Evolutionary conservation across 2,888 invertebrate genomes (phyloP), one percentile per base, ranked within the genome.

Genomic region (Agonopterix alstromeriana): DNA sequence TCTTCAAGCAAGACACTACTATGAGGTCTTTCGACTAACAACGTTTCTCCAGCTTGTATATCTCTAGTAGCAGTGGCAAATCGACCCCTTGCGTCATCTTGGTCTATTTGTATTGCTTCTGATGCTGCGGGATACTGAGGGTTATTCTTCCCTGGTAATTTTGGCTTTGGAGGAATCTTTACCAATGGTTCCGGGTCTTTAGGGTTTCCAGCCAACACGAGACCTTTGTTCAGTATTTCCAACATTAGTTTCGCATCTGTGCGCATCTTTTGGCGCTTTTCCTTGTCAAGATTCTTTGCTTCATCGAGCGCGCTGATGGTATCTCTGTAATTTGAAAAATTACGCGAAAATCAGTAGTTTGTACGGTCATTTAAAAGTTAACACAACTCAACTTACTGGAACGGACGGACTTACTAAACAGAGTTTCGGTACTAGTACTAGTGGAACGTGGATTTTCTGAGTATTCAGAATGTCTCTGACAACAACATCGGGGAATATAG

Each of bases 11-110:
- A 78, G 17, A 93, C 93, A 0, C 93, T 90, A 49, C 93, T 93
- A 63, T 93, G 92, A 1, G 97, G 92, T 54, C 90, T 91, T 70
- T 97, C 96, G 8, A 93, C 85, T 0, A 94, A 74, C 49, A 97
- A 70, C 46, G 93, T 88, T 62, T 95, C 93, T 0, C 96, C 96
- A 2, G 93, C 91, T 54, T 89, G 81, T 8, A 97, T 92, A 61
- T 94, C 90, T 50, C 90, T 88, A 0, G 88, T 87, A 0, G 96
- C 95, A 35, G 91, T 89, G 0, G 94, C 95, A 70, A 91, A 95
- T 62, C 96, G 90, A 0, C 97, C 97, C 65, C 90, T 90, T 2
- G 79, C 71, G 12, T 88, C 84, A 48, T 91, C 91, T 51, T 90
- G 89, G 46, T 91, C 91, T 53, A 95, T 91, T 48, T 89, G 86